A percentile compares a stretch with the other conserved stretches of the same genome.
Evolutionary conservation across 2,113 vertebrate genomes (phyloP).

Genomic region (Chaetops frenatus): DNA sequence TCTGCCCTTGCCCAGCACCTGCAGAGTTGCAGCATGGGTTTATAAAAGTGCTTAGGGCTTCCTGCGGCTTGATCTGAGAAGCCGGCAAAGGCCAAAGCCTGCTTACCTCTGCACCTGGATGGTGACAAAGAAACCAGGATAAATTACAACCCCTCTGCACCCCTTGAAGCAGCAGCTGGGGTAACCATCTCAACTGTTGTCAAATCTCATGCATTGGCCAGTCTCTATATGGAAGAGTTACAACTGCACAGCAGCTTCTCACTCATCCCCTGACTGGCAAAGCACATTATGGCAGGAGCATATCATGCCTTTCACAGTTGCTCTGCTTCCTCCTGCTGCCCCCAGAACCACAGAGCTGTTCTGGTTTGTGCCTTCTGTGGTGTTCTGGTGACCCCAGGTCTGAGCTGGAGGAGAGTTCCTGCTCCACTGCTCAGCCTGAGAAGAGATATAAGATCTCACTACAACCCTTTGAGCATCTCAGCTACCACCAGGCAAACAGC

Average conservation of each 20-base stretch:
- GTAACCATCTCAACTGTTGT: not conserved
- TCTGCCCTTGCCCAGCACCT: not conserved
- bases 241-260: not conserved
- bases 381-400: not conserved
- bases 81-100: not conserved
- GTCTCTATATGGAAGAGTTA: not conserved
- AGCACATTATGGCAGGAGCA: not conserved
- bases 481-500: not conserved
- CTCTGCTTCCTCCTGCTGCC: not conserved
- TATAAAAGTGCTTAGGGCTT: not conserved
- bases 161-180: not conserved
- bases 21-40: fast-evolving
- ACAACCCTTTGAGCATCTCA: not conserved
- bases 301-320: not conserved
- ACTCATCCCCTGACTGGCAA: not conserved
- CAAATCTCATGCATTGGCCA: not conserved
- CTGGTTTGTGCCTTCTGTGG: not conserved
- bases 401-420: not conserved
- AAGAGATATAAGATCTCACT: not conserved
- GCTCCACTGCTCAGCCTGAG: not conserved
- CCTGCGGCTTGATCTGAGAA: not conserved
- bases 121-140: not conserved
- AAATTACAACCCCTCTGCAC: not conserved
- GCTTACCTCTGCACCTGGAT: not conserved
- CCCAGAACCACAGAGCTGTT: not conserved